These are phyloP conservation scores for Pinctada fucata DNA, from an alignment of 2,888 invertebrate genomes.

Conservation along the genomic window DNA sequence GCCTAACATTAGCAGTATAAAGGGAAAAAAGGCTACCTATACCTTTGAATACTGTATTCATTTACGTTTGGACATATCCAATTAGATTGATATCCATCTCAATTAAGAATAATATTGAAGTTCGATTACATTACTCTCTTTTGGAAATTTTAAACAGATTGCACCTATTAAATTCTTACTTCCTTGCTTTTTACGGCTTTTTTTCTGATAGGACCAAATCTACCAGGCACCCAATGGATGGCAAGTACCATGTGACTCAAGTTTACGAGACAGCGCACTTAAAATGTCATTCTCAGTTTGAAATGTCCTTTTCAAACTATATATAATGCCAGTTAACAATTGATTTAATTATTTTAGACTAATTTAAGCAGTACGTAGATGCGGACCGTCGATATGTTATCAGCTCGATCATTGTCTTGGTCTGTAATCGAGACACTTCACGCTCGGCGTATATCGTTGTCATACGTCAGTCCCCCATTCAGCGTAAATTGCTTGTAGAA, in stretches of 20 bases:
- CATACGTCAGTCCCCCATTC: slow-evolving; percentile 15
- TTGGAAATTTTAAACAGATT: neutral
- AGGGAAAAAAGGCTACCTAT: neutral
- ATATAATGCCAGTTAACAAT: neutral
- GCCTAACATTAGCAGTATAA: no score
- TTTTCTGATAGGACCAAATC: neutral
- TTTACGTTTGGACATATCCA: slow-evolving; percentile 1
- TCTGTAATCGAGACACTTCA: slow-evolving; percentile 33
- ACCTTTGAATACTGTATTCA: neutral
- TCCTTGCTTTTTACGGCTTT: neutral
- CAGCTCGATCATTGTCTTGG: slow-evolving; percentile 21
- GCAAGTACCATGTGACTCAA: neutral
- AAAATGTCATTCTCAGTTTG: neutral
- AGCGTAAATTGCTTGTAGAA: slow-evolving; percentile 35
- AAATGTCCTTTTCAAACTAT: neutral
- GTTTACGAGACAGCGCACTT: neutral
- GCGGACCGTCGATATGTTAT: slow-evolving; percentile 25
- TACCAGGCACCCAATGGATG: no score
- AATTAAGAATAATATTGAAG: neutral
- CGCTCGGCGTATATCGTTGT: slow-evolving; percentile 21
- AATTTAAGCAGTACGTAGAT: slow-evolving; percentile 6
- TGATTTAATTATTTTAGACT: neutral
- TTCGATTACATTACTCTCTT: neutral
- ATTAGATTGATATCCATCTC: neutral
- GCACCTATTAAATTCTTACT: neutral